Conservation (phyloP, 2,888 invertebrate species). For the Spodoptera exigua region DNA sequence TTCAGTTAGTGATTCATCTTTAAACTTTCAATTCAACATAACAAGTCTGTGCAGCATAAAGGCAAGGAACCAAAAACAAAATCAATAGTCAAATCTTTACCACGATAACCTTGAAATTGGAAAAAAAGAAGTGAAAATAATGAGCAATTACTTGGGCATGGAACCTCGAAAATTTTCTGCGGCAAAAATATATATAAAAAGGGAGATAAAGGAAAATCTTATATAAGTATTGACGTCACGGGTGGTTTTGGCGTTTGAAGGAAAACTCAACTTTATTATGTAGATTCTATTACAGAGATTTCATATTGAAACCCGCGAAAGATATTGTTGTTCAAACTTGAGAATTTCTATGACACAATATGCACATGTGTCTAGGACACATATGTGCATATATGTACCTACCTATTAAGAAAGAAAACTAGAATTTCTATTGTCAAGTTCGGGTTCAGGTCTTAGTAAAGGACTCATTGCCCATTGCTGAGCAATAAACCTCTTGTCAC, state of each 20-base stretch:
- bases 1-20: no score
- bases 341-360: slow-evolving; percentile 12
- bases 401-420: no score
- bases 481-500: no score
- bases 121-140: slow-evolving; percentile 39
- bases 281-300: slow-evolving; percentile 42
- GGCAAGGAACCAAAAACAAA: not conserved
- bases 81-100: not conserved
- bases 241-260: slow-evolving; percentile 59
- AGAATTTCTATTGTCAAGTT: no score
- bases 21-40: no score
- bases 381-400: no score
- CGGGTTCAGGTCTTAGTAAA: no score
- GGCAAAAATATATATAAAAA: slow-evolving; percentile 38
- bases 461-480: no score
- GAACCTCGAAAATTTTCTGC: slow-evolving; percentile 25
- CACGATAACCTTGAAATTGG: slow-evolving; percentile 6
- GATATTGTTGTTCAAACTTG: slow-evolving; percentile 26
- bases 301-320: slow-evolving; percentile 22
- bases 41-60: no score
- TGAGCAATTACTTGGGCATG: slow-evolving; percentile 48
- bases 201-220: slow-evolving; percentile 48
- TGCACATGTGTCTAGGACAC: no score
- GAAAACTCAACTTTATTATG: slow-evolving; percentile 47
- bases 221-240: slow-evolving; percentile 49